Evolutionary conservation across 2,888 invertebrate species (phyloP).

Genomic region (Liopterus haemorrhoidalis): DNA sequence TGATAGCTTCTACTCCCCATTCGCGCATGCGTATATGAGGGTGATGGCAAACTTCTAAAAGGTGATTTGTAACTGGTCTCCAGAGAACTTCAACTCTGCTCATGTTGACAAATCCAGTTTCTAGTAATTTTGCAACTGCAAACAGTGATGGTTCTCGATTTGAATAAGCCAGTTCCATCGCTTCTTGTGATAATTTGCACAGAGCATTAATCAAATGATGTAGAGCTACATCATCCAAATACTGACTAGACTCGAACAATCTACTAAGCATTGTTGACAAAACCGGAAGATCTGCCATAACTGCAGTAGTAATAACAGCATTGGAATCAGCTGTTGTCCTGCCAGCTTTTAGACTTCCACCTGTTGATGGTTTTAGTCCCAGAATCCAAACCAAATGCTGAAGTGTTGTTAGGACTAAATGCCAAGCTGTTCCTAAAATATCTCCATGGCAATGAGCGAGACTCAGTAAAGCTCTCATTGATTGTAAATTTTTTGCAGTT

Average conservation of each 20-base stretch:
- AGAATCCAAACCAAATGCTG: constrained; percentile 94
- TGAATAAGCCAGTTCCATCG: constrained; percentile 93
- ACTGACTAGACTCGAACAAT: constrained; percentile 90
- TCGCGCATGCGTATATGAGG: constrained; percentile 92
- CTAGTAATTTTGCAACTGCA: constrained; percentile 96
- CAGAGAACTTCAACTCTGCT: constrained; percentile 89
- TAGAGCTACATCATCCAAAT: constrained; percentile 86
- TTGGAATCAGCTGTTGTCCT: constrained; percentile 72
- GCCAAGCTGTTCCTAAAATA: constrained; percentile 90
- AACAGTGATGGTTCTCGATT: constrained; percentile 95
- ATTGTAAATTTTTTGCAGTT: constrained; percentile 94
- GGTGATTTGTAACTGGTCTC: constrained; percentile 90
- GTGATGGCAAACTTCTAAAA: constrained; percentile 94
- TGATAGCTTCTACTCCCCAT: constrained; percentile 96
- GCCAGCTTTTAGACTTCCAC: constrained; percentile 84
- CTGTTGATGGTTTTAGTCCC: constrained; percentile 89
- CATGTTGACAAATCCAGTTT: constrained; percentile 92
- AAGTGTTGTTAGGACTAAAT: constrained; percentile 88
- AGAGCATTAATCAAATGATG: constrained; percentile 95
- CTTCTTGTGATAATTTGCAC: constrained; percentile 92
- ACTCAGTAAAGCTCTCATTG: constrained; percentile 85
- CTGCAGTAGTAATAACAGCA: constrained; percentile 89
- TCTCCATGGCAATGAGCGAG: constrained; percentile 89
- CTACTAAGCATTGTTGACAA: constrained; percentile 86
- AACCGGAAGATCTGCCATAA: constrained; percentile 91